A percentile compares a stretch with the other conserved stretches of the same genome.
Evolutionary conservation across 2,888 invertebrate species (phyloP).

Genomic region (Idaea biselata): DNA sequence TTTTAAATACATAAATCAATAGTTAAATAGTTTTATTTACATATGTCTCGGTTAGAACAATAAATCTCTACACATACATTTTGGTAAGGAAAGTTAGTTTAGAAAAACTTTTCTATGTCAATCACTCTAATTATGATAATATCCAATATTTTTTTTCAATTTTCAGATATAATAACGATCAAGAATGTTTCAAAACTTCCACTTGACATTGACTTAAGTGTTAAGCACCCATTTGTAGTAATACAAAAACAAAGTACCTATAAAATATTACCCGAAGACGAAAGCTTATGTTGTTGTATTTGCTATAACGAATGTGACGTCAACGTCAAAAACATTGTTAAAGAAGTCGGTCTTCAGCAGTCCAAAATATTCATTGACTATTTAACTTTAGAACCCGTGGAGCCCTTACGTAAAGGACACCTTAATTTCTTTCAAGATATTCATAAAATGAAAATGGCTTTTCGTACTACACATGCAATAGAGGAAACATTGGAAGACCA

Average conservation of each 20-base stretch:
- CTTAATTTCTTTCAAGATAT: conserved; percentile 70
- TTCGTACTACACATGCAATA: conserved; percentile 57
- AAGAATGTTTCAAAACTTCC: conserved; percentile 78
- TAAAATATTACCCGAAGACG: conserved; percentile 55
- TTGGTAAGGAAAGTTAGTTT: too few relatives aligned
- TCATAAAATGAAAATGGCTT: conserved; percentile 68
- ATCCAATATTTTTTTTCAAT: background rate
- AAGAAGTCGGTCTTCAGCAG: conserved; percentile 43
- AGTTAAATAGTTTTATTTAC: too few relatives aligned
- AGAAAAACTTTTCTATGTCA: too few relatives aligned
- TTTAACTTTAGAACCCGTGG: conserved; percentile 60
- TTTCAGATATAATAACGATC: conserved; percentile 76
- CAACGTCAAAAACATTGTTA: conserved; percentile 49
- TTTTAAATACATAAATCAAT: too few relatives aligned
- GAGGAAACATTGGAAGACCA: conserved; percentile 67
- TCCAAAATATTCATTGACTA: conserved; percentile 60
- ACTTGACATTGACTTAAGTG: conserved; percentile 66
- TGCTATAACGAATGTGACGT: conserved; percentile 60
- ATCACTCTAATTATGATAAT: too few relatives aligned
- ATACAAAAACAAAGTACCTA: conserved; percentile 61
- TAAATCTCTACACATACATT: too few relatives aligned
- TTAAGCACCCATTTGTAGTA: conserved; percentile 75
- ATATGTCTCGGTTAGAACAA: too few relatives aligned
- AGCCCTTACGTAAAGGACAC: conserved; percentile 51
- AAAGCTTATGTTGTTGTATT: conserved; percentile 62